Evolutionary conservation across 1,140 invertebrate genomes (phyloP).

Genomic region (Hylyphantes graminicola): DNA sequence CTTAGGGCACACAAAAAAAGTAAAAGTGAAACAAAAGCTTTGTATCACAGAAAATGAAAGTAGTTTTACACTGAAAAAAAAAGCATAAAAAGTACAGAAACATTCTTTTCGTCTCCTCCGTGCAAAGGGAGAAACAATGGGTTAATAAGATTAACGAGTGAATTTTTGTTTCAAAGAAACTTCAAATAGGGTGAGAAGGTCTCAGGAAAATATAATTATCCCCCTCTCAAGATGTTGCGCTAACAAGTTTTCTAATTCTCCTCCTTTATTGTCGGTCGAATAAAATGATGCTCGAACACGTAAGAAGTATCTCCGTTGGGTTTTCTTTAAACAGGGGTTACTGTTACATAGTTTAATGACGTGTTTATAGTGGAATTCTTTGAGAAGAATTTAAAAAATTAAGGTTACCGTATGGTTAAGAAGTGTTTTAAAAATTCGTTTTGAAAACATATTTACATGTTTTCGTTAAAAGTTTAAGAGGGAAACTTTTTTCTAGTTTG

Average conservation of each 20-base stretch:
- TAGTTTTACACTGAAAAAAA: not conserved
- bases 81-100: not conserved
- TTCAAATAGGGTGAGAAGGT: constrained; percentile 11
- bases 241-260: constrained; percentile 20
- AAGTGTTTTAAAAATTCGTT: not conserved
- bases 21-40: no score
- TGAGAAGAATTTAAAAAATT: not conserved
- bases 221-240: not conserved
- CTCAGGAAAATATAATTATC: not conserved
- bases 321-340: not conserved
- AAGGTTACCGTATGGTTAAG: not conserved
- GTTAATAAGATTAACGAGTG: constrained; percentile 33
- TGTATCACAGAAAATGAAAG: no score
- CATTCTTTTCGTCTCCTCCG: not conserved
- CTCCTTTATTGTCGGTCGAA: not conserved
- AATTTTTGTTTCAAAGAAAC: constrained; percentile 11
- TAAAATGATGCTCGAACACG: not conserved
- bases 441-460: not conserved
- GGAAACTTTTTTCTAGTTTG: no score
- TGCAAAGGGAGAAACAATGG: constrained; percentile 18
- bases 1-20: no score
- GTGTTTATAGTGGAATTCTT: not conserved
- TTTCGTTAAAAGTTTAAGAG: not conserved
- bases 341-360: not conserved
- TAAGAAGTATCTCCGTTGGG: not conserved